These are phyloP conservation scores for Synaphobranchus kaupii DNA, from an alignment of 2,797 vertebrate species.

Conservation along the genomic window DNA sequence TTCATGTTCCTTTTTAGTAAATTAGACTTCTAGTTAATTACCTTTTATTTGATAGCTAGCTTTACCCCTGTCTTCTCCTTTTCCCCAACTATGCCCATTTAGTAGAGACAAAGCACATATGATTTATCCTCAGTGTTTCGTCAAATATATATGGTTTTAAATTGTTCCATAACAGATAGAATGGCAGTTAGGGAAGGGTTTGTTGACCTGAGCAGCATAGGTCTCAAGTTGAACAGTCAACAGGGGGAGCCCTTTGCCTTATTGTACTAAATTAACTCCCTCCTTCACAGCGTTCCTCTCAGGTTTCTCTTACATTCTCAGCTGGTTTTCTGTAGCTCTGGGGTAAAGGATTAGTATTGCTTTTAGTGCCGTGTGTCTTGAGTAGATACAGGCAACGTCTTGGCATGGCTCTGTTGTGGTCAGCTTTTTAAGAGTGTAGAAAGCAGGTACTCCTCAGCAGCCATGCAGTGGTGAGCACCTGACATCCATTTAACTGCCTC, in stretches of 20 bases:
- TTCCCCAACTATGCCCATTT: too few species aligned
- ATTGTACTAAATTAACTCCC: not conserved
- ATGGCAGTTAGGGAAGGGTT: not conserved
- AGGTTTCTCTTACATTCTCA: not conserved
- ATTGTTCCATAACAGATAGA: too few species aligned
- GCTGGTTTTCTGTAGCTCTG: not conserved
- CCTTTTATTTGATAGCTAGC: too few species aligned
- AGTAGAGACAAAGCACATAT: too few species aligned
- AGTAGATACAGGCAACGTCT: not conserved
- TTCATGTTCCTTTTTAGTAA: too few species aligned
- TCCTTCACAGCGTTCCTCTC: not conserved
- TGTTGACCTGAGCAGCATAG: not conserved
- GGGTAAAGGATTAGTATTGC: not conserved
- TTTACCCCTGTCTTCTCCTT: too few species aligned
- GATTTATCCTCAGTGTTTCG: too few species aligned
- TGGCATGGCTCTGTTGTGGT: not conserved
- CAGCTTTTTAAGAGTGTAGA: not conserved
- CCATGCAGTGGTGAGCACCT: not conserved
- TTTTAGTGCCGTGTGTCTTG: not conserved
- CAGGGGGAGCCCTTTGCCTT: constrained; percentile 25
- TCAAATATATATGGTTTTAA: too few species aligned
- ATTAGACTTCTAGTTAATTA: too few species aligned
- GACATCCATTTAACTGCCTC: not conserved
- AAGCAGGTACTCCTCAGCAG: not conserved
- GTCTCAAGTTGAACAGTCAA: not conserved